phyloP scores from a whole-genome alignment of 2,113 vertebrate species.

The Passer domesticus region DNA sequence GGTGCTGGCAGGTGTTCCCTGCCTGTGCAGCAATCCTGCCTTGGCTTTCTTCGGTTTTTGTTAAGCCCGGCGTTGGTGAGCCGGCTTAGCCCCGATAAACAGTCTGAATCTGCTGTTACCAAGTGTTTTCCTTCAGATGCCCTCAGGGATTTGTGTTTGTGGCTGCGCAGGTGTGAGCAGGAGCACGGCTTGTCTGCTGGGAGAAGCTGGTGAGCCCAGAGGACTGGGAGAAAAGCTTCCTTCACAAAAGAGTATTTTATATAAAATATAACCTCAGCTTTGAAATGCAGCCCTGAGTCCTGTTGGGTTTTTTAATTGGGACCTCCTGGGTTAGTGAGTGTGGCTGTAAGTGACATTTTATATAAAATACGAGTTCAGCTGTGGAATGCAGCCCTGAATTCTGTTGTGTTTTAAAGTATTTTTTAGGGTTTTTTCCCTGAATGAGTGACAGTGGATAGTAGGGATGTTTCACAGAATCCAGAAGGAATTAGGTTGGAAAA shows the following conservation, averaged over 20 bases:
- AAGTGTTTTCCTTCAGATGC: background rate
- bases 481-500: background rate
- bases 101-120: background rate
- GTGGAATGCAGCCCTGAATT: background rate
- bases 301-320: background rate
- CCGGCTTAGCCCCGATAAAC: background rate
- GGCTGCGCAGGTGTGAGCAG: background rate
- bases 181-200: background rate
- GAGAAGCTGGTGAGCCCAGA: background rate
- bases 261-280: background rate
- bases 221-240: background rate
- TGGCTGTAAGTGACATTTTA: background rate
- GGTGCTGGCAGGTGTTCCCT: background rate
- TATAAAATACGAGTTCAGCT: background rate
- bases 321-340: background rate
- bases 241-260: background rate
- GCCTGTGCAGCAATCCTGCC: background rate
- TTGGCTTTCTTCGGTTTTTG: background rate
- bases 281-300: background rate
- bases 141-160: background rate
- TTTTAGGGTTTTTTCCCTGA: background rate
- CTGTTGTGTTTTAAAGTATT: background rate
- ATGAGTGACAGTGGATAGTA: background rate
- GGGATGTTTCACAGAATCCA: background rate
- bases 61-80: background rate